Conservation (phyloP, 2,888 invertebrate species). For the Synanthedon andrenaeformis region DNA sequence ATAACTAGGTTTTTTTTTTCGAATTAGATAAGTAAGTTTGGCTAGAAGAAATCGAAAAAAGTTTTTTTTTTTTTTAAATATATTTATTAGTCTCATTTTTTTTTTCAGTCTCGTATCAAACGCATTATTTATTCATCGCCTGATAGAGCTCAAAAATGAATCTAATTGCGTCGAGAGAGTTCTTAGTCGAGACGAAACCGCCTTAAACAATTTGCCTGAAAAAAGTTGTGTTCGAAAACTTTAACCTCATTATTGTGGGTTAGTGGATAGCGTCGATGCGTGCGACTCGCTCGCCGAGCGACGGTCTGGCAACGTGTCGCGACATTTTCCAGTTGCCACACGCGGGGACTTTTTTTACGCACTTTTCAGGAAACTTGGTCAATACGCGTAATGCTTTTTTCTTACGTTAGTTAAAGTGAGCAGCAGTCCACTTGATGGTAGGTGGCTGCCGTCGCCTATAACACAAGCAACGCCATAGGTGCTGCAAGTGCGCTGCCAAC, state of each 20-base stretch:
- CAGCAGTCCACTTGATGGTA: too few species aligned
- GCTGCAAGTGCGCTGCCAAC: too few species aligned
- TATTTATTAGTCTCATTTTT: not conserved
- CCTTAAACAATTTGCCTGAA: not conserved
- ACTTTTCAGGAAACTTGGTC: constrained; percentile 17
- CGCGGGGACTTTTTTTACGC: constrained; percentile 27
- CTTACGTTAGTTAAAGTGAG: too few species aligned
- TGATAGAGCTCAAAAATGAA: not conserved
- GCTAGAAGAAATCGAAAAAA: not conserved
- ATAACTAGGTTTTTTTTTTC: not conserved
- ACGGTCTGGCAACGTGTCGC: constrained; percentile 55
- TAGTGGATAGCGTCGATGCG: constrained; percentile 20
- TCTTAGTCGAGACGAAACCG: not conserved
- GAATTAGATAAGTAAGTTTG: not conserved
- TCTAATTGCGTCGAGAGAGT: not conserved
- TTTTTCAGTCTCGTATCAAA: not conserved
- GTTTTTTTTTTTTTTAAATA: not conserved
- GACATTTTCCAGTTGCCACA: constrained; percentile 28
- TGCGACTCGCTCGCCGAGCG: constrained; percentile 20
- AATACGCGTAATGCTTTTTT: too few species aligned
- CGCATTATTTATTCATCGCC: not conserved
- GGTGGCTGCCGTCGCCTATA: too few species aligned
- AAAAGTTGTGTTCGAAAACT: constrained; percentile 44
- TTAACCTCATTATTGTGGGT: constrained; percentile 61
- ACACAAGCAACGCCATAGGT: too few species aligned